A percentile compares a stretch with the other conserved stretches of the same genome.
These are phyloP conservation scores for Apeira syringaria DNA, from an alignment of 2,888 invertebrate species.

Conservation along the genomic window DNA sequence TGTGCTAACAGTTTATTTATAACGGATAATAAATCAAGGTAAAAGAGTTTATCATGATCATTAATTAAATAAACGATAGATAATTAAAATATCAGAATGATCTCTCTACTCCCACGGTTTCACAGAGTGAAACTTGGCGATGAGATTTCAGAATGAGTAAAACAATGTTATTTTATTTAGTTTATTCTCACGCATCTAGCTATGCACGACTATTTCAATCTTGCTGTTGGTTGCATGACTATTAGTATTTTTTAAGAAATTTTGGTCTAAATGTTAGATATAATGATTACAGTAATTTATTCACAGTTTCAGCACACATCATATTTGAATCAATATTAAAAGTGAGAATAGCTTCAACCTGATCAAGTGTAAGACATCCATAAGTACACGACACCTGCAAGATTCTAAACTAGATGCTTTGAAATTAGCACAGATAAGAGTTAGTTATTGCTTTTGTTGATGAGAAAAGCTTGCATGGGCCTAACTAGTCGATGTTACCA, in stretches of 20 bases:
- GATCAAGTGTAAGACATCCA: conserved; percentile 75
- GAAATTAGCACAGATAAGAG: conserved; percentile 40
- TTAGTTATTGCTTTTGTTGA: conserved; percentile 54
- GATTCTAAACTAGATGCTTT: conserved; percentile 55
- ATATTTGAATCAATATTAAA: conserved; percentile 69
- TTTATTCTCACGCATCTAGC: conserved; percentile 81
- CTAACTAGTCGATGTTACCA: conserved; percentile 49
- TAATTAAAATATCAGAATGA: conserved; percentile 52
- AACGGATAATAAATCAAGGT: conserved; percentile 73
- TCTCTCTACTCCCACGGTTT: conserved; percentile 49
- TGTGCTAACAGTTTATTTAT: conserved; percentile 72
- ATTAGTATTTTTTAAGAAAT: conserved; percentile 60
- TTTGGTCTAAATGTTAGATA: conserved; percentile 74
- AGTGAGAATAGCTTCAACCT: conserved; percentile 56
- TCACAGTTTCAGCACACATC: conserved; percentile 81
- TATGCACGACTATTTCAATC: conserved; percentile 79
- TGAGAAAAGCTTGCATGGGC: conserved; percentile 57
- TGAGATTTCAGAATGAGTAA: conserved; percentile 59
- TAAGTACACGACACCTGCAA: conserved; percentile 38
- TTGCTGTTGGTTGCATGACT: conserved; percentile 79
- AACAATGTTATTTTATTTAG: conserved; percentile 66
- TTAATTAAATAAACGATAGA: conserved; percentile 60
- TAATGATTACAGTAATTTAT: conserved; percentile 63
- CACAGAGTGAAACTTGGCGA: conserved; percentile 49
- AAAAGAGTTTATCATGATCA: conserved; percentile 69